Percentiles rank a stretch among this genome's conserved stretches.
Evolutionary conservation across 2,797 vertebrate species (phyloP).

Genomic region (Sylvilagus floridanus): DNA sequence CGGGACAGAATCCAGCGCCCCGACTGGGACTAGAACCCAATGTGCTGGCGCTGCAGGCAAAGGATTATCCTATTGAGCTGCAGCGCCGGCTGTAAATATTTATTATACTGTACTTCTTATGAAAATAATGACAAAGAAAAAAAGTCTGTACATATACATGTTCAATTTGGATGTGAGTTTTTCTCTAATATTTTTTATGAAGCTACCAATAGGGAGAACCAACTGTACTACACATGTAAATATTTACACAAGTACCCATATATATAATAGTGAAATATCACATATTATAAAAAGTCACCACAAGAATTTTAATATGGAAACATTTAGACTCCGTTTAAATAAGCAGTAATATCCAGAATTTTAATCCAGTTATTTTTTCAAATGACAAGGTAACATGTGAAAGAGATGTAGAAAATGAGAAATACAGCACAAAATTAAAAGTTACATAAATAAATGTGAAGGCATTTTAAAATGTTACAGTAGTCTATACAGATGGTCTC

Average conservation of each 20-base stretch:
- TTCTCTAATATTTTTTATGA: too few relatives aligned
- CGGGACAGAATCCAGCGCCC: too few relatives aligned
- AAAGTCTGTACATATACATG: too few relatives aligned
- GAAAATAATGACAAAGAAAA: too few relatives aligned
- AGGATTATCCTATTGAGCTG: too few relatives aligned
- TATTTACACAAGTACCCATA: not conserved
- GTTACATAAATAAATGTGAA: not conserved
- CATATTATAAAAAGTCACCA: not conserved
- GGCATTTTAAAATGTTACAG: not conserved
- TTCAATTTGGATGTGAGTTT: too few relatives aligned
- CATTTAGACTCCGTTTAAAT: not conserved
- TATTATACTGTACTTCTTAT: too few relatives aligned
- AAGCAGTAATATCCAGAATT: not conserved
- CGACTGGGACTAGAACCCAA: too few relatives aligned
- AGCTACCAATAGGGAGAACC: too few relatives aligned
- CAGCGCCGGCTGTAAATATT: too few relatives aligned
- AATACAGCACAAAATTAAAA: not conserved
- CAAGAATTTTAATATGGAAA: not conserved
- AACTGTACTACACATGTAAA: not conserved
- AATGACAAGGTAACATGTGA: not conserved
- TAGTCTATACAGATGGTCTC: not conserved
- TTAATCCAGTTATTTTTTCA: not conserved
- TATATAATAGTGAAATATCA: not conserved
- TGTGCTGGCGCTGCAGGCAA: too few relatives aligned
- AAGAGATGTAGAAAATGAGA: not conserved